A percentile compares a stretch with the other conserved stretches of the same genome.
Conservation (phyloP, 2,797 vertebrate genomes). For the Buphagus erythrorhynchus region DNA sequence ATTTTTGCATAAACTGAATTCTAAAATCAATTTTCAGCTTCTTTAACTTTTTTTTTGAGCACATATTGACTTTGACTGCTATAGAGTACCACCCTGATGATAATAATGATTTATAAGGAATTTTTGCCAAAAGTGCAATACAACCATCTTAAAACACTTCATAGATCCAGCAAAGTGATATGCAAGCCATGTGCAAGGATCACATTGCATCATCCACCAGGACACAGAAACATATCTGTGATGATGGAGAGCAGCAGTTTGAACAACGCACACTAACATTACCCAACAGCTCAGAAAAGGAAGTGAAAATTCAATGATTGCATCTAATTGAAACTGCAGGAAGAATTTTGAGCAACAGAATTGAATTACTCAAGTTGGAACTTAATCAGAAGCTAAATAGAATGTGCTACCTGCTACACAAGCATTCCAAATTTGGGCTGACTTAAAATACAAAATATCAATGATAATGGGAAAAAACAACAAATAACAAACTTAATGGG, state of each 20-base stretch:
- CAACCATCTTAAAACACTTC: neutral
- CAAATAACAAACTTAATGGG: neutral
- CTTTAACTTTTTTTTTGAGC: neutral
- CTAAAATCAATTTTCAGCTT: neutral
- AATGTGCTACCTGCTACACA: neutral
- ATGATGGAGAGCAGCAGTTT: neutral
- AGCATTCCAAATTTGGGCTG: neutral
- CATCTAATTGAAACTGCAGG: constrained; percentile 29
- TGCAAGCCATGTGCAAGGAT: neutral
- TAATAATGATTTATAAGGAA: neutral
- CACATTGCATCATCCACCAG: neutral
- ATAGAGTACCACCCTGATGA: neutral
- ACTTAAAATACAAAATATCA: neutral
- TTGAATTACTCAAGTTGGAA: neutral
- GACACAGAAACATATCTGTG: neutral
- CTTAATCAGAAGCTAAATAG: neutral
- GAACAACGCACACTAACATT: constrained; percentile 1
- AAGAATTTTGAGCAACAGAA: constrained; percentile 17
- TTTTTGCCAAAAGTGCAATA: neutral
- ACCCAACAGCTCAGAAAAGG: constrained; percentile 34
- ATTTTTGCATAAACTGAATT: neutral
- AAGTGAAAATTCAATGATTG: constrained; percentile 57
- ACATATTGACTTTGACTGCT: neutral
- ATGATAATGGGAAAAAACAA: neutral
- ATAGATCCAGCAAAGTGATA: neutral